These are phyloP conservation scores for Eustalomyia histrio DNA, from an alignment of 2,888 invertebrate genomes.

Conservation along the genomic window DNA sequence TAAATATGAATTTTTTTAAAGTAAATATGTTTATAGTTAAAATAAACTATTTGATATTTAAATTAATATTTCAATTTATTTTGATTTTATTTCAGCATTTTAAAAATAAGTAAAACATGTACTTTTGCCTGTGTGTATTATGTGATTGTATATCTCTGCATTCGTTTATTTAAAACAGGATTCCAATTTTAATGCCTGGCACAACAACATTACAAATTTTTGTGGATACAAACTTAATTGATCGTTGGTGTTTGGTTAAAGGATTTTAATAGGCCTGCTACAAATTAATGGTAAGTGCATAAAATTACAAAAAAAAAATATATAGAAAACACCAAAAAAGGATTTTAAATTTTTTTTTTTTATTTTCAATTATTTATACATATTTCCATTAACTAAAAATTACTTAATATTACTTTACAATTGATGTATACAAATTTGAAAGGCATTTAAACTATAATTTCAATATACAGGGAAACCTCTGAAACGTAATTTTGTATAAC, in stretches of 20 bases:
- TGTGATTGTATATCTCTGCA: slow-evolving; percentile 8
- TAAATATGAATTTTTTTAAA: too few species aligned
- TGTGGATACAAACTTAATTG: slow-evolving; percentile 62
- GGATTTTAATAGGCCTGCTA: slow-evolving; percentile 33
- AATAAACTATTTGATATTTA: too few species aligned
- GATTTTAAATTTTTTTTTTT: slow-evolving; percentile 36
- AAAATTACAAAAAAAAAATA: not conserved
- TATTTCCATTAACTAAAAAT: not conserved
- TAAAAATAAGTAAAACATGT: too few species aligned
- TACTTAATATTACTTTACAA: slow-evolving; percentile 36
- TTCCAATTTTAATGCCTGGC: slow-evolving; percentile 21
- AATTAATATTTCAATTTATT: too few species aligned
- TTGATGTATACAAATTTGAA: not conserved
- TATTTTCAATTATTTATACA: slow-evolving; percentile 6
- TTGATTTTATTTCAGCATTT: too few species aligned
- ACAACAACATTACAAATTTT: slow-evolving; percentile 53
- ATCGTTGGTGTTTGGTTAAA: slow-evolving; percentile 64
- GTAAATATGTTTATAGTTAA: too few species aligned
- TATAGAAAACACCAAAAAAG: slow-evolving; percentile 7
- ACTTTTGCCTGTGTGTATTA: too few species aligned
- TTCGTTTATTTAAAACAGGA: not conserved
- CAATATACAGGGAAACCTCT: too few species aligned
- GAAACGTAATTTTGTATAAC: too few species aligned
- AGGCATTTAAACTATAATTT: not conserved
- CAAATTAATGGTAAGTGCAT: slow-evolving; percentile 49